Evolutionary conservation across 2,797 vertebrate genomes (phyloP).

Genomic region (Dipus sagitta): DNA sequence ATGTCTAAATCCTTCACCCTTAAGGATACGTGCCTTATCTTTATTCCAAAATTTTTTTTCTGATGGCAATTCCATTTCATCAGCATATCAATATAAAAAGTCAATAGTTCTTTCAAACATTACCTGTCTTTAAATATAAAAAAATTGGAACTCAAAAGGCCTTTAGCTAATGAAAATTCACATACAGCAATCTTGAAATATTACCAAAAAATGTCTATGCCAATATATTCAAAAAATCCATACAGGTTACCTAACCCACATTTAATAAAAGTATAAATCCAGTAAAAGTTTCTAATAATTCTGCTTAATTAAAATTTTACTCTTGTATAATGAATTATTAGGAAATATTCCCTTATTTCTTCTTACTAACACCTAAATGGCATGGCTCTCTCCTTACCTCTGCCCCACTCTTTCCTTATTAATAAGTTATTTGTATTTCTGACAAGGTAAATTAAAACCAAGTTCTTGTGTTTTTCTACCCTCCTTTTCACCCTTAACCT

Average conservation of each 20-base stretch:
- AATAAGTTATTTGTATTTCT: constrained; percentile 82
- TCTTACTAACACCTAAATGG: constrained; percentile 65
- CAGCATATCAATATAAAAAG: constrained; percentile 65
- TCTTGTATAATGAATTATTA: constrained; percentile 78
- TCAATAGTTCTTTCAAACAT: constrained; percentile 70
- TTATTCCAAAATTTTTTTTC: constrained; percentile 66
- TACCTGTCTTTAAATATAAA: constrained; percentile 70
- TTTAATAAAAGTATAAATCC: constrained; percentile 78
- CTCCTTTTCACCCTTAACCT: constrained; percentile 79
- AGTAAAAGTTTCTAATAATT: constrained; percentile 80
- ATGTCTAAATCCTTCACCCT: constrained; percentile 34
- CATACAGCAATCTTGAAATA: constrained; percentile 77
- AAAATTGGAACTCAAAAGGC: constrained; percentile 65
- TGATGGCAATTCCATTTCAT: constrained; percentile 49
- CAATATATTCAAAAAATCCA: constrained; percentile 75
- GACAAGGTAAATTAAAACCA: constrained; percentile 81
- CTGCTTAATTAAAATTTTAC: constrained; percentile 80
- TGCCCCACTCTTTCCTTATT: constrained; percentile 73
- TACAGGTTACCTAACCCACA: constrained; percentile 71
- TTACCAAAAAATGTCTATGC: constrained; percentile 71
- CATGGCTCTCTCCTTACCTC: constrained; percentile 67
- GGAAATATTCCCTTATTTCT: constrained; percentile 78
- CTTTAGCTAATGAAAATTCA: constrained; percentile 72
- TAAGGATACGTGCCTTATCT: constrained; percentile 34
- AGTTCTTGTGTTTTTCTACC: constrained; percentile 81